Conservation (phyloP, 2,888 invertebrate genomes). For the Chamaedrilus cognettii region DNA sequence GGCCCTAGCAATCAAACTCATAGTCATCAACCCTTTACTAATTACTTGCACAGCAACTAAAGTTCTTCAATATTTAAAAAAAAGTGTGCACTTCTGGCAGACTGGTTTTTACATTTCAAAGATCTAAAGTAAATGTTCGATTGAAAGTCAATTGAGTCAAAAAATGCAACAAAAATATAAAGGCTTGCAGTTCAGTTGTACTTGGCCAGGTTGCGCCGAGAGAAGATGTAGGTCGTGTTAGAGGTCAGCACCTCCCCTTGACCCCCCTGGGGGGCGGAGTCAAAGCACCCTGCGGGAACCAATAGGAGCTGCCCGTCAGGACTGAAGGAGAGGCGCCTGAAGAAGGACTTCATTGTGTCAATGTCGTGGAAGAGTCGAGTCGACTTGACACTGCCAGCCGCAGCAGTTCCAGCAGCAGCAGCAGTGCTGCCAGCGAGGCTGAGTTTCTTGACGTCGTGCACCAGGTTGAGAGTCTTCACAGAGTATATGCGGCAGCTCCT, state of each 20-base stretch:
- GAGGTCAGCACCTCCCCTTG: conserved; percentile 8
- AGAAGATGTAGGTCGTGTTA: conserved; percentile 68
- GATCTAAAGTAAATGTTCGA: too few species aligned
- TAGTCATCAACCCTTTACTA: too few species aligned
- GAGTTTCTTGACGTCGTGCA: neutral
- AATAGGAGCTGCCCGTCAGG: conserved; percentile 89
- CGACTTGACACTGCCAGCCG: conserved; percentile 30
- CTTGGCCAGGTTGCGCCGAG: conserved; percentile 61
- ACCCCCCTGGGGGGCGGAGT: conserved; percentile 35
- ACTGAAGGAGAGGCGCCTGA: conserved; percentile 83
- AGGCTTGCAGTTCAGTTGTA: conserved; percentile 53
- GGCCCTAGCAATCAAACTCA: too few species aligned
- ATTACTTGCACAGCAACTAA: too few species aligned
- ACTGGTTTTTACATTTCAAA: too few species aligned
- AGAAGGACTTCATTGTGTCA: conserved; percentile 76
- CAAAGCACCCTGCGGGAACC: conserved; percentile 84
- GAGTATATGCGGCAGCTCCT: neutral
- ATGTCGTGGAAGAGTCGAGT: conserved; percentile 54
- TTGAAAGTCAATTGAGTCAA: too few species aligned
- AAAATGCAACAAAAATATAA: too few species aligned
- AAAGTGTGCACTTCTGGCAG: too few species aligned
- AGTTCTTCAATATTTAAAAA: too few species aligned
- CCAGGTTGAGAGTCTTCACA: neutral
- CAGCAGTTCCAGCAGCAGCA: neutral
- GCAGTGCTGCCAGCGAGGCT: neutral